These are phyloP conservation scores for Vandiemenella viatica DNA, from an alignment of 2,888 invertebrate genomes.

Conservation along the genomic window DNA sequence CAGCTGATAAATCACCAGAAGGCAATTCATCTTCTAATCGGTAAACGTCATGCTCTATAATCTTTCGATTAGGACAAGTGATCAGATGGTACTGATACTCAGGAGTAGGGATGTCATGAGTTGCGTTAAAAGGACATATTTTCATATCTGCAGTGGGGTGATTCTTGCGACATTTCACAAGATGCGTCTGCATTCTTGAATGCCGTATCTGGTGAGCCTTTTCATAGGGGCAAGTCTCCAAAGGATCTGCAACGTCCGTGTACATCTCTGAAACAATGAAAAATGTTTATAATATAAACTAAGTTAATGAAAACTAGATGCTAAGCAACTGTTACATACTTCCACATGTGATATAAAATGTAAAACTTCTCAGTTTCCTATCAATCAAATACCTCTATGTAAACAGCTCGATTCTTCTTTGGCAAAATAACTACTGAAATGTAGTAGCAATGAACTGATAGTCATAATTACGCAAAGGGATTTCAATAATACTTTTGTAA, in stretches of 20 bases:
- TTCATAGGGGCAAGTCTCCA: conserved; percentile 22
- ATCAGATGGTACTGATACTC: conserved; percentile 13
- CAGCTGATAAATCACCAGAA: not conserved
- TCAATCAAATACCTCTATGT: too few species aligned
- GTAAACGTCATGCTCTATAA: not conserved
- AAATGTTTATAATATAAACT: too few species aligned
- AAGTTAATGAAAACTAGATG: too few species aligned
- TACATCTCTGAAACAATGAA: too few species aligned
- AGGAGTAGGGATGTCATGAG: conserved; percentile 18
- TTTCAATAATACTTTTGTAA: too few species aligned
- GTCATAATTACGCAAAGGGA: too few species aligned
- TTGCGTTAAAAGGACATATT: conserved; percentile 20
- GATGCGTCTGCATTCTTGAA: conserved; percentile 20
- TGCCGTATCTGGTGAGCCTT: conserved; percentile 18
- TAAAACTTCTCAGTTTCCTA: too few species aligned
- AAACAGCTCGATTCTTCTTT: too few species aligned
- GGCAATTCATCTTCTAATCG: not conserved
- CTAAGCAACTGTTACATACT: too few species aligned
- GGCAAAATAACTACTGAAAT: too few species aligned
- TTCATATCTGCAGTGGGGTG: conserved; percentile 14
- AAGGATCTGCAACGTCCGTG: conserved; percentile 16
- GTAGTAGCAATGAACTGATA: too few species aligned
- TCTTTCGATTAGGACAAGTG: not conserved
- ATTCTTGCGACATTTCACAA: conserved; percentile 20
- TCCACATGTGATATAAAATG: too few species aligned